Evolutionary conservation across 2,113 vertebrate genomes (phyloP), one percentile per base, ranked within the genome.

Genomic region (Catagonus wagneri): DNA sequence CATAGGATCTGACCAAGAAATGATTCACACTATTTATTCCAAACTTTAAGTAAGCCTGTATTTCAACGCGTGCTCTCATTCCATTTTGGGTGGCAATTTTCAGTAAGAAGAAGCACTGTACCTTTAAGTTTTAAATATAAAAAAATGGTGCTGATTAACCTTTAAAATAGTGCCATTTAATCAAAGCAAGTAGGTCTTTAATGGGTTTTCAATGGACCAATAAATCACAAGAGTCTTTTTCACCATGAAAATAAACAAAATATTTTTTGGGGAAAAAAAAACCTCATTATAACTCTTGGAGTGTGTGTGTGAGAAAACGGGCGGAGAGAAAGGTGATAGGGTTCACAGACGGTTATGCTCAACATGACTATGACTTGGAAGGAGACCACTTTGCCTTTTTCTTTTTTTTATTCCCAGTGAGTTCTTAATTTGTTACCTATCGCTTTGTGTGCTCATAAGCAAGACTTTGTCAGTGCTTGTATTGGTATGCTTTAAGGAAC

Each of bases 161-260:
- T 98, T 98, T 98, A 98, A 98, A 98, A 97, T 97, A 89, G 95
- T 97, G 95, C 97, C 89, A 98, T 98, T 98, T 97, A 98, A 98
- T 98, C 98, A 98, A 98, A 97, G 96, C 96, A 95, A 98, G 96
- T 96, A 98, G 97, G 97, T 96, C 96, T 98, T 98, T 98, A 98
- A 98, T 98, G 97, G 93, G 95, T 97, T 98, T 98, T 98, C 98
- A 98, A 98, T 98, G 98, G 97, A 98, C 96, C 97, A 98, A 98
- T 98, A 98, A 98, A 98, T 98, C 98, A 98, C 78, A 54, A 84
- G 93, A 71, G 92, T 96, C 97, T 89, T 97, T 97, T 96, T 84
- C 63, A 93, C 87, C 89, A 96, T 22, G 23, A 92, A 98, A 97
- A 97, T 97, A 98, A 97, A 89, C 50, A 79, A 96, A 97, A 97